Evolutionary conservation across 2,113 vertebrate genomes (phyloP), one percentile per base, ranked within the genome.

Genomic region (Alethe castanea): DNA sequence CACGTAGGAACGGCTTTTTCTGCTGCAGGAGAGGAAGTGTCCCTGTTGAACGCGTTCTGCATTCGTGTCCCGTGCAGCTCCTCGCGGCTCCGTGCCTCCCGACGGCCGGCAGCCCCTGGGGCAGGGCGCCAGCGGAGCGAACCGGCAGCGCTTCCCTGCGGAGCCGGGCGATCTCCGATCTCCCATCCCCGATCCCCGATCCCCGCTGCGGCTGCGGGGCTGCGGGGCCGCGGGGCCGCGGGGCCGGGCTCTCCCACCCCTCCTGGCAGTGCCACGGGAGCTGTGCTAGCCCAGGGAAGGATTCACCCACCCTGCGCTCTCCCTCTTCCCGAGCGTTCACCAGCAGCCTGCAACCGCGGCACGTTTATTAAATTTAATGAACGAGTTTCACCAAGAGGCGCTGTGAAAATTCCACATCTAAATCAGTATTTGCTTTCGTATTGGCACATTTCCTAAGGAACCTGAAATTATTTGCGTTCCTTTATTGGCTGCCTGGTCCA

Each of bases 401-500:
- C 81, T 57, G 83, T 5, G 22, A 94, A 92, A 92, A 89, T 86
- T 86, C 91, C 56, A 56, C 69, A 10, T 90, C 83, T 60, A 56
- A 71, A 81, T 71, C 47, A 4, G 86, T 56, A 60, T 91, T 92
- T 91, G 69, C 8, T 0, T 64, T 88, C 8, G 0, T 84, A 88
- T 52, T 92, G 94, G 86, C 94, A 81, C 53, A 15, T 84, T 91
- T 94, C 89, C 83, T 91, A 33, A 86, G 65, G 76, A 97, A 92
- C 36, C 65, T 80, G 88, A 86, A 88, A 93, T 90, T 12, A 40
- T 84, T 92, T 89, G 66, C 12, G 15, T 31, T 78, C 72, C n/a
- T 74, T 94, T 91, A 81, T 64, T 91, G 91, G 83, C 86, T 94
- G 71, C 72, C 69, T 94, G 67, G 61, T 94, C 62, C 42, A 91